Evolutionary conservation across 2,888 invertebrate species (phyloP).

Genomic region (Chymomyza caudatula): DNA sequence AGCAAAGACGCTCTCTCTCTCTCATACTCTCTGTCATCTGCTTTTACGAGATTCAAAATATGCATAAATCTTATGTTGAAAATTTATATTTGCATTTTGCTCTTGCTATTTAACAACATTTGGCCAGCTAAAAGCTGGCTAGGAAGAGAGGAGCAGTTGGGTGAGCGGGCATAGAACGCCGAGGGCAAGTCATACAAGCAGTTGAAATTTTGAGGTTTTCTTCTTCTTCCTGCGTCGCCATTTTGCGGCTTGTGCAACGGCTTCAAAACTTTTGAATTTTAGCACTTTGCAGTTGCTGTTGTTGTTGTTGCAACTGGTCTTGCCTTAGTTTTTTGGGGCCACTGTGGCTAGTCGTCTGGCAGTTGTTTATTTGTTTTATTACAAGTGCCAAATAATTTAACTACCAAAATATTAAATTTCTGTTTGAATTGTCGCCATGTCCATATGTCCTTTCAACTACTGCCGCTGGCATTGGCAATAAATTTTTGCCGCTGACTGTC

Average conservation of each 20-base stretch:
- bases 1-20: not conserved
- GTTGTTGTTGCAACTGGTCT: slow-evolving; percentile 13
- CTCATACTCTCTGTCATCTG: slow-evolving; percentile 2
- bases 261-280: slow-evolving; percentile 66
- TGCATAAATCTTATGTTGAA: slow-evolving; percentile 68
- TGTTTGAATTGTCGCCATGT: slow-evolving; percentile 63
- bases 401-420: slow-evolving; percentile 74
- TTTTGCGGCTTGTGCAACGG: slow-evolving; percentile 49
- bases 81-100: slow-evolving; percentile 73
- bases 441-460: slow-evolving; percentile 11
- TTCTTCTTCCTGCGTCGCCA: slow-evolving; percentile 22
- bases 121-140: slow-evolving; percentile 48
- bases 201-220: slow-evolving; percentile 47
- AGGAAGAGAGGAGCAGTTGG: not conserved
- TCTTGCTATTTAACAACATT: slow-evolving; percentile 73
- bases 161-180: not conserved
- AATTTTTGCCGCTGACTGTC: slow-evolving; percentile 40
- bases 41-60: slow-evolving; percentile 68
- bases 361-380: slow-evolving; percentile 72
- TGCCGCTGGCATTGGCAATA: slow-evolving; percentile 49
- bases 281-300: slow-evolving; percentile 62
- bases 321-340: not conserved
- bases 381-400: slow-evolving; percentile 72
- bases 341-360: slow-evolving; percentile 23
- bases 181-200: slow-evolving; percentile 13